Base-by-base conservation (phyloP, 2,888 invertebrate genomes). In the Julus scanicus region DNA sequence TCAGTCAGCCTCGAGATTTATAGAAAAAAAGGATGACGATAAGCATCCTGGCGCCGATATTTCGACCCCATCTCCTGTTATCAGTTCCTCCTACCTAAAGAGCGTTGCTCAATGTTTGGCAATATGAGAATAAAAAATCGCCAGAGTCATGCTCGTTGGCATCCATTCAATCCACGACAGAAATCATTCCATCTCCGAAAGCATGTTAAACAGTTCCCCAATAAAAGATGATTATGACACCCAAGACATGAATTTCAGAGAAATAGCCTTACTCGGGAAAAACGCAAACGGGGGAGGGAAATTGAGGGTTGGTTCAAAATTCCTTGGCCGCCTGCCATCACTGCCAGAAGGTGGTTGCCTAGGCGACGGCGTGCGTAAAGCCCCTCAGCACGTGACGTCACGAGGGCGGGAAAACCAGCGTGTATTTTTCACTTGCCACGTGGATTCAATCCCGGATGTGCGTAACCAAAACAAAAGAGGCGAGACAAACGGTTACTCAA, bases 281-380 rank as follows among this genome's bases (percentile, higher is more conserved):
- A 63, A 63, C 6, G n/a, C 4, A 4, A n/a, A 6, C n/a, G 63
- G n/a, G 17, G 63, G 63, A n/a, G 63, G 63, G 4, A 29, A 29
- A 29, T 29, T 29, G n/a, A n/a, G n/a, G 63, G n/a, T 17, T 53
- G 53, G 63, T 63, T 17, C 63, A 17, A n/a, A 63, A 63, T 63
- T 84, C 44, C 15, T 17, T 37, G 84, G 84, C 37, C 84, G 20
- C n/a, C n/a, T 83, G 83, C 83, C 83, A 83, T 20, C 15, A n/a
- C 39, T 71, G 71, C 71, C 71, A 71, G 13, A 53, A n/a, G n/a
- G 39, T 83, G 83, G 84, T 40, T 39, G 84, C 44, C 20, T 15
- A 40, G 84, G 84, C 84, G n/a, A 84, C 84, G 8, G n/a, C 44
- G 84, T 39, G 84, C 84, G 44, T 40, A 84, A n/a, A 53, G 83